Base-by-base conservation (phyloP, 2,797 vertebrate species). In the Peromyscus attwateri region DNA sequence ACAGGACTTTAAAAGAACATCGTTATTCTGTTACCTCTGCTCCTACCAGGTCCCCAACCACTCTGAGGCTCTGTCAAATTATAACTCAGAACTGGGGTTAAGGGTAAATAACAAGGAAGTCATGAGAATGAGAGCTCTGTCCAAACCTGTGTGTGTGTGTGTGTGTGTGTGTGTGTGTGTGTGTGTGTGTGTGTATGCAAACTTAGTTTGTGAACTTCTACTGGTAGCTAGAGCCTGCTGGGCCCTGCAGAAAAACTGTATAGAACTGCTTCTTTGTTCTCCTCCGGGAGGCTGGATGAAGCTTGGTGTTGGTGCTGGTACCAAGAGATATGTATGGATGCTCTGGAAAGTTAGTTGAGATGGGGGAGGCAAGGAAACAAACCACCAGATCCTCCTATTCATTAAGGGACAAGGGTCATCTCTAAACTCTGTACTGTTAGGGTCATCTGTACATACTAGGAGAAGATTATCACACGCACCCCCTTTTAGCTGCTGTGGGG, bases 161-260 rank as follows among this genome's bases (percentile, higher is more conserved):
- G 3, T 8, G 34, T 55, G 23, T 10, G 3, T 21, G 19, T 13
- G 3, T 19, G 4, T n/a, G 12, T 6, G 4, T 10, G 1, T 31
- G 43, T 34, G 46, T 46, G 46, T 46, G 46, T 46, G 46, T 46
- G 46, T 46, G 46, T 46, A 6, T 46, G 46, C 16, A 10, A 80
- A 31, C 23, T 55, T 85, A 31, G 46, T 10, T 76, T 71, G 13
- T 83, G 49, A 66, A 57, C 17, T 16, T 71, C 1, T 8, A 17
- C 17, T 14, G 1, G 14, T 17, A 8, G 21, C 55, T 29, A 40
- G 31, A 80, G 21, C 4, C 1, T 1, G 17, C 27, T 34, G 16
- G n/a, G 46, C n/a, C 7, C 8, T 29, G 34, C 16, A 46, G 46
- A 23, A 37, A 64, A 75, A 40, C 27, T 40, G 14, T 21, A 0